These are phyloP conservation scores for Sycophila sp. DNA, from an alignment of 1,140 invertebrate genomes.

Conservation along the genomic window DNA sequence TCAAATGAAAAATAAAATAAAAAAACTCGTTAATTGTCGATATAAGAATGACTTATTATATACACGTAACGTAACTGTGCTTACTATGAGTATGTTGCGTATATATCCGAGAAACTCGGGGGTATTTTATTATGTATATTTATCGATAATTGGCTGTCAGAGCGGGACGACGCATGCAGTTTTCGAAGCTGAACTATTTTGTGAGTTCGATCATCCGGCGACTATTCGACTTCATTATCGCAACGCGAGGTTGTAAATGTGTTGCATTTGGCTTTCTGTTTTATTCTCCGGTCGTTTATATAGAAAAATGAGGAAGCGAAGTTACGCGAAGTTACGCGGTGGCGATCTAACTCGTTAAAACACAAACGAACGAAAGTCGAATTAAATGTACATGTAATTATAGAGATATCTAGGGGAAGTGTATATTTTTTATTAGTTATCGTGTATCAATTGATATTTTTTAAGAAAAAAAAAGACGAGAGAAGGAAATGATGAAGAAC, in stretches of 20 bases:
- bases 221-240: background rate
- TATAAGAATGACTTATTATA: constrained; percentile 29
- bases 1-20: no score
- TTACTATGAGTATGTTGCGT: constrained; percentile 26
- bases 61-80: constrained; percentile 35
- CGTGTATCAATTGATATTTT: constrained; percentile 37
- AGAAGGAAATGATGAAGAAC: background rate
- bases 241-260: no score
- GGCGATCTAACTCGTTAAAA: constrained; percentile 6
- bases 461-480: constrained; percentile 7
- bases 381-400: constrained; percentile 38
- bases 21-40: constrained; percentile 37
- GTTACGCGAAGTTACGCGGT: background rate
- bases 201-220: constrained; percentile 18
- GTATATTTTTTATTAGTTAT: constrained; percentile 43
- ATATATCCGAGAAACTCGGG: constrained; percentile 29
- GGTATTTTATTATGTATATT: constrained; percentile 37
- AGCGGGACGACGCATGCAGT: constrained; percentile 32
- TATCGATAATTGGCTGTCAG: constrained; percentile 34
- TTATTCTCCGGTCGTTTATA: constrained; percentile 6
- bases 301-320: constrained; percentile 1
- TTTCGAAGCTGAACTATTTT: constrained; percentile 32
- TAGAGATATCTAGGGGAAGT: constrained; percentile 35
- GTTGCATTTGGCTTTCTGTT: constrained; percentile 12
- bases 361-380: constrained; percentile 39